phyloP scores from a whole-genome alignment of 2,888 invertebrate genomes.

The Drosophila quinaria region DNA sequence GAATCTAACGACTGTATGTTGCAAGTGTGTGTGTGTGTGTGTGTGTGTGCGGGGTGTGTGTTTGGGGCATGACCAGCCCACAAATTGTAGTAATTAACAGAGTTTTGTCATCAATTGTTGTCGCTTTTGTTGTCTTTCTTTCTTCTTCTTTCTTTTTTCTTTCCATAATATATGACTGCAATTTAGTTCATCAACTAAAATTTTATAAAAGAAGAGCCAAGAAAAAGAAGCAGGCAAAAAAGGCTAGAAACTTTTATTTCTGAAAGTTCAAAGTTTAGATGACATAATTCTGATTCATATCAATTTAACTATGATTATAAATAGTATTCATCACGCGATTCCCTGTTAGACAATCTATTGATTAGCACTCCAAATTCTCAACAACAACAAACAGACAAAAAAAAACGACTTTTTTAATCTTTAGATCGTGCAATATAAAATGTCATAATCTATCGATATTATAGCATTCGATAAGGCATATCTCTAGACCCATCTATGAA shows the following conservation, averaged over 20 bases:
- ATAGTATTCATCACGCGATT: slow-evolving; percentile 9
- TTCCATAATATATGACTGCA: slow-evolving; percentile 41
- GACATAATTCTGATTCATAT: slow-evolving; percentile 3
- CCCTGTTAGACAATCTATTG: slow-evolving; percentile 14
- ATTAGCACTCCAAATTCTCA: slow-evolving; percentile 5
- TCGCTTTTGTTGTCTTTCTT: slow-evolving; percentile 3
- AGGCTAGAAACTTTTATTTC: background rate
- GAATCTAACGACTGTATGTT: slow-evolving; percentile 6
- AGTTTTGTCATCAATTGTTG: slow-evolving; percentile 47
- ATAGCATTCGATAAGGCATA: slow-evolving; percentile 20
- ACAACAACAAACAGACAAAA: background rate
- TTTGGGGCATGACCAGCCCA: slow-evolving; percentile 44
- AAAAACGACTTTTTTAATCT: background rate
- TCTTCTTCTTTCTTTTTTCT: no score
- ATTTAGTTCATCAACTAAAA: slow-evolving; percentile 17
- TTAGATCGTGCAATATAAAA: slow-evolving; percentile 11
- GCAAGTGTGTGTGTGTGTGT: background rate
- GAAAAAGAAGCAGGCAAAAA: background rate
- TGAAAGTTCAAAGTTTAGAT: background rate
- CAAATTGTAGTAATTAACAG: slow-evolving; percentile 53
- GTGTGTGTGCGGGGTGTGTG: slow-evolving; percentile 12
- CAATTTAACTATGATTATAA: background rate
- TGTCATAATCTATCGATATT: slow-evolving; percentile 21
- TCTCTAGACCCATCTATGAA: slow-evolving; percentile 16
- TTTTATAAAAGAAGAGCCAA: background rate